Evolutionary conservation across 2,888 invertebrate species (phyloP), one percentile per base, ranked within the genome.

Genomic region (Brachyopa scutellaris): DNA sequence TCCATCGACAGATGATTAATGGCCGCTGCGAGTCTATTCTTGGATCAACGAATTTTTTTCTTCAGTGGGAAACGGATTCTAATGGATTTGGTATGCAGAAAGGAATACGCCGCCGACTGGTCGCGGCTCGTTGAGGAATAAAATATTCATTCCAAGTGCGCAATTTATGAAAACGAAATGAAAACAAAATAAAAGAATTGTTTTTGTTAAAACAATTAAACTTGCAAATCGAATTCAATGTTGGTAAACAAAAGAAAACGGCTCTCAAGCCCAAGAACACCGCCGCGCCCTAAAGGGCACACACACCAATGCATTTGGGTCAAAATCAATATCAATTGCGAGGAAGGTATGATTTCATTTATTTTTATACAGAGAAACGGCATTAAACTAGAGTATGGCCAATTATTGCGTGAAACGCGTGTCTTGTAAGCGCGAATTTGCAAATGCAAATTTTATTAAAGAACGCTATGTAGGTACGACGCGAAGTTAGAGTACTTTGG

Each of bases 221-320:
- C 62, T 64, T 78, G 72, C 49, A 78, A 78, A 78, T 70, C 42
- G 19, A 42, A 57, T 40, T 77, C 55, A 70, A 51, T 78, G 77
- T 78, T 78, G 57, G 64, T 72, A 78, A 78, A 78, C 77, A 78
- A 78, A 64, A 7, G 47, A 29, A 74, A 49, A 33, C 38, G 42
- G 73, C 73, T 66, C 73, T 66, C 66, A 66, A 74, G 73, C 49
- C 53, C 57, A 47, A 55, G 53, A 45, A 26, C 55, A 36, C 42
- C 13, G 53, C 38, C 49, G 23, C 38, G 38, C 40, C 53, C 3
- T 23, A 13, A 23, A 13, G 70, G 70, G 59, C 70, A 70, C 61
- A 40, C 40, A 70, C 17, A 70, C 70, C 29, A 70, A 4, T 21
- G 11, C 70, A 51, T 17, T 21, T 70, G 51, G 70, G 70, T 70